Base-by-base conservation (phyloP, 2,797 vertebrate species). In the Hippocampus kuda region DNA sequence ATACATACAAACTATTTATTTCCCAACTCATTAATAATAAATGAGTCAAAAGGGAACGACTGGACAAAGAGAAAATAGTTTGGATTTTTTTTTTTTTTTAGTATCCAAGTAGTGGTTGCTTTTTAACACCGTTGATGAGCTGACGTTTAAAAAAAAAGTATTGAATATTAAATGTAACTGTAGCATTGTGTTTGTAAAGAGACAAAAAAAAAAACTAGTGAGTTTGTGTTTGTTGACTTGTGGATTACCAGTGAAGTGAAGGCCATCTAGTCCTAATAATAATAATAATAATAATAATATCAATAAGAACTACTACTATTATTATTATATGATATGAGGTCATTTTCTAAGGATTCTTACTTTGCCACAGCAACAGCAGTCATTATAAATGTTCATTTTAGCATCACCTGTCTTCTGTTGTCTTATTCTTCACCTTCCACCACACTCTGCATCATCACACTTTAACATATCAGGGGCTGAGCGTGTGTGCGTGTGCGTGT, bases 381-480 rank as follows among this genome's bases (percentile, higher is more conserved):
- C 93, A 93, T 94, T 93, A 95, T 95, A 95, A 95, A 95, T 94
- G 93, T 93, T 94, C 94, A 95, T 94, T 94, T 93, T 93, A 94
- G 92, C 93, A 94, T 94, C 93, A 93, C 93, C 93, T 94, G 94
- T 94, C 94, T 95, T 94, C 93, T 91, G 93, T 94, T 94, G 94
- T 95, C 93, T 94, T 95, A 93, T 94, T 95, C 90, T 90, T 91
- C 92, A 92, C 92, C 90, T 91, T 89, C 89, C 91, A 92, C 92
- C 81, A 92, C 91, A 93, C 91, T 91, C 90, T 89, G 88, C 89
- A 90, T 92, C 91, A 91, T 93, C 89, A 90, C 90, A 92, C 90
- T 34, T 60, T 92, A 93, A 92, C 91, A 92, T 91, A 92, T 92
- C 85, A 5, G 38, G 44, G 88, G 89, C 88, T 44, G 65, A 75